Evolutionary conservation across 2,113 vertebrate species (phyloP).

Genomic region (Odontesthes bonariensis): DNA sequence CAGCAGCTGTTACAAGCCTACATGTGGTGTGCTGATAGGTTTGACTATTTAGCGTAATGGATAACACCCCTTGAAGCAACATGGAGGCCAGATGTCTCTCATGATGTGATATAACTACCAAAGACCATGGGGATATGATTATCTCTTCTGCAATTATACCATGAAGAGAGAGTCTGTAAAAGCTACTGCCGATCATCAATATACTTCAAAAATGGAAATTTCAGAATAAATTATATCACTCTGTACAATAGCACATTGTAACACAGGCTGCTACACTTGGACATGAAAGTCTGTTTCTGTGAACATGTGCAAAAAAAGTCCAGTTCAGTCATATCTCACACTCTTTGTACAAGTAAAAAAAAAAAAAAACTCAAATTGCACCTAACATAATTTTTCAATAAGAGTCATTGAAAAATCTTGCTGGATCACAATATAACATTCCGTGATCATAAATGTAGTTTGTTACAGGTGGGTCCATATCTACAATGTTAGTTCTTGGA

Average conservation of each 20-base stretch:
- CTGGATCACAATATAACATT: too few species aligned
- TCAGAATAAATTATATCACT: slow-evolving; percentile 12
- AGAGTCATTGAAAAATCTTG: too few species aligned
- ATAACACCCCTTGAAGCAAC: slow-evolving; percentile 47
- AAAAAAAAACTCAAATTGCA: neutral
- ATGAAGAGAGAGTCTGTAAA: slow-evolving; percentile 4
- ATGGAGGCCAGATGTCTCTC: slow-evolving; percentile 64
- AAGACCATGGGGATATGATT: slow-evolving; percentile 21
- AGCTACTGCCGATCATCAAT: neutral
- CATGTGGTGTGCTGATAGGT: slow-evolving; percentile 53
- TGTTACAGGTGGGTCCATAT: too few species aligned
- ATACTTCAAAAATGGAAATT: slow-evolving; percentile 35
- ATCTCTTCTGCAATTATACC: slow-evolving; percentile 27
- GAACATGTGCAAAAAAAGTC: neutral
- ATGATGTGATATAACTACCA: slow-evolving; percentile 50
- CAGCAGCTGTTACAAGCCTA: slow-evolving; percentile 60
- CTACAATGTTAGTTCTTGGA: too few species aligned
- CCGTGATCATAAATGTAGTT: too few species aligned
- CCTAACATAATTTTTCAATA: too few species aligned
- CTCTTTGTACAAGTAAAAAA: neutral
- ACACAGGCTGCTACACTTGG: neutral
- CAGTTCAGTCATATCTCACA: neutral
- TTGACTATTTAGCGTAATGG: slow-evolving; percentile 62
- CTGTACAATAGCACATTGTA: neutral
- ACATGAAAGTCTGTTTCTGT: neutral